Percentiles rank a stretch among this genome's conserved stretches.
Conservation (phyloP, 2,888 invertebrate species). For the Thyatira batis region DNA sequence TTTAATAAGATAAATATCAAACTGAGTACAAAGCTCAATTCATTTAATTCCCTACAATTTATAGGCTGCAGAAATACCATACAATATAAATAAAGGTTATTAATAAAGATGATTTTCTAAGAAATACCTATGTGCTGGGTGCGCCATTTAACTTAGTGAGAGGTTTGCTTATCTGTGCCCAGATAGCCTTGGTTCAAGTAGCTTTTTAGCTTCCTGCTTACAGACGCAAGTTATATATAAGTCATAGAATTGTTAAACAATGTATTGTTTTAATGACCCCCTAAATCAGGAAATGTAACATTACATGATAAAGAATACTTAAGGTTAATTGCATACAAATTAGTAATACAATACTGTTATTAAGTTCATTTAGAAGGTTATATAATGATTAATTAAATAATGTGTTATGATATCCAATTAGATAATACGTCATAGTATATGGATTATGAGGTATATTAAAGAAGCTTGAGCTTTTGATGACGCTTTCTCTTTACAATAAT, state of each 20-base stretch:
- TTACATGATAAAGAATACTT: slow-evolving; percentile 24
- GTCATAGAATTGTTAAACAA: slow-evolving; percentile 14
- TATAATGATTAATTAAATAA: neutral
- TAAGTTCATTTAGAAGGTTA: neutral
- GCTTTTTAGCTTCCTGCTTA: slow-evolving; percentile 30
- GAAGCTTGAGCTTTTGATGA: no score
- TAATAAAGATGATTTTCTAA: slow-evolving; percentile 39
- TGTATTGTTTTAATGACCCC: slow-evolving; percentile 11
- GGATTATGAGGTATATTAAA: no score
- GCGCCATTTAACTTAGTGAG: slow-evolving; percentile 12
- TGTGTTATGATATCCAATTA: neutral
- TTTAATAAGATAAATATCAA: no score
- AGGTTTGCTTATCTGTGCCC: slow-evolving; percentile 16
- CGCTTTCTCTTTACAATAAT: no score
- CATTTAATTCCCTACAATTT: neutral
- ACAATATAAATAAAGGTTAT: slow-evolving; percentile 11
- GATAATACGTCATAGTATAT: neutral
- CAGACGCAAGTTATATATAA: slow-evolving; percentile 2
- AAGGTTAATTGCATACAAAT: slow-evolving; percentile 20
- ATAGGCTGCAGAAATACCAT: neutral
- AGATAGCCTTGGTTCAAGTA: slow-evolving; percentile 23
- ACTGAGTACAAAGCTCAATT: neutral
- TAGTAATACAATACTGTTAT: neutral
- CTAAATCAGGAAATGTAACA: slow-evolving; percentile 23
- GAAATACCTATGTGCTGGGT: slow-evolving; percentile 23